A percentile compares a stretch with the other conserved stretches of the same genome.
phyloP scores from a whole-genome alignment of 2,888 invertebrate genomes.

The Acrobasis repandana region DNA sequence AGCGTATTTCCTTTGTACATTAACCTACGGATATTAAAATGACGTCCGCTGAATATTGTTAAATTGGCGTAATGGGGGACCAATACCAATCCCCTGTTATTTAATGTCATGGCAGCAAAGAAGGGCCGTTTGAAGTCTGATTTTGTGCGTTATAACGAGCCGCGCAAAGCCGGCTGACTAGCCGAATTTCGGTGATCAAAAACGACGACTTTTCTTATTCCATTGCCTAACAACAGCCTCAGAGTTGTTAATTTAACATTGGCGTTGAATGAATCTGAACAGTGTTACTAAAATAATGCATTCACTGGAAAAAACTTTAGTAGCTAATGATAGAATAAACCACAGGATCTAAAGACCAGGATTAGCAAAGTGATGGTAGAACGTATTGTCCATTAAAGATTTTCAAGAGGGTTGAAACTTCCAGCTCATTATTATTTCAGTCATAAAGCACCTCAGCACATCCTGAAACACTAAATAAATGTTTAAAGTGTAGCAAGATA shows the following conservation, averaged over 20 bases:
- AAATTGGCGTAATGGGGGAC: conserved; percentile 53
- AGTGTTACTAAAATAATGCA: too few relatives aligned
- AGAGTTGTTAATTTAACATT: neutral
- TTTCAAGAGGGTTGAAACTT: too few relatives aligned
- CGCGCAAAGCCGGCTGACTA: conserved; percentile 49
- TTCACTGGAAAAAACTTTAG: too few relatives aligned
- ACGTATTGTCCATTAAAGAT: too few relatives aligned
- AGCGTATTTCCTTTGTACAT: neutral
- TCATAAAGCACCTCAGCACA: too few relatives aligned
- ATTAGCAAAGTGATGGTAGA: too few relatives aligned
- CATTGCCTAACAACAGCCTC: neutral
- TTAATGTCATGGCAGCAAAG: conserved; percentile 62
- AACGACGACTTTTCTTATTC: neutral
- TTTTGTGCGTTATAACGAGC: conserved; percentile 71
- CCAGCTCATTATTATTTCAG: too few relatives aligned
- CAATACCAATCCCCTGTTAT: conserved; percentile 48
- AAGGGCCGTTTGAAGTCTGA: conserved; percentile 66
- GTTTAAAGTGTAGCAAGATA: too few relatives aligned
- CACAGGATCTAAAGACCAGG: too few relatives aligned
- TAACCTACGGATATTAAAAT: conserved; percentile 33
- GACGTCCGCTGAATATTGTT: conserved; percentile 44
- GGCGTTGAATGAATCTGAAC: neutral
- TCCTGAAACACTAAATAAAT: too few relatives aligned
- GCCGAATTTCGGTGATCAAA: conserved; percentile 41
- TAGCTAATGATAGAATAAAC: too few relatives aligned